Evolutionary conservation across 1,140 invertebrate species (phyloP).

Genomic region (Cyrtorhinus lividipennis): DNA sequence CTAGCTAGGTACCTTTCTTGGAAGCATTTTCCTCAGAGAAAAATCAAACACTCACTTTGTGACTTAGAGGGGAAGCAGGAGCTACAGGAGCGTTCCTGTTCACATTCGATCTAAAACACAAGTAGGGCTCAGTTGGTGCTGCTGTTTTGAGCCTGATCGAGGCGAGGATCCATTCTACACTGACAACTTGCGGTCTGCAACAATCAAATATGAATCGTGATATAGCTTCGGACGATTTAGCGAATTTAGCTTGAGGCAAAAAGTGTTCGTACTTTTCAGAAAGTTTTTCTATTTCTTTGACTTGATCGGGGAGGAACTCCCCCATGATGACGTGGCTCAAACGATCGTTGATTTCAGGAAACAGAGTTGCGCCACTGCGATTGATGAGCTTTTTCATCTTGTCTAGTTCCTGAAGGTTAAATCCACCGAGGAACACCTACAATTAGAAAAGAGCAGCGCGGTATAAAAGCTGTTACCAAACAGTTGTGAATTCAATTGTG

Average conservation of each 20-base stretch:
- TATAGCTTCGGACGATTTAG: neutral
- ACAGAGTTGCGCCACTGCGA: slow-evolving; percentile 61
- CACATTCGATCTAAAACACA: slow-evolving; percentile 28
- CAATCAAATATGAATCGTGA: slow-evolving; percentile 22
- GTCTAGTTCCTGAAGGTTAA: slow-evolving; percentile 44
- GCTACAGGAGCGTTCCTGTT: slow-evolving; percentile 12
- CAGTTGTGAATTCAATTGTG: neutral
- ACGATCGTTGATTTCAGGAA: slow-evolving; percentile 54
- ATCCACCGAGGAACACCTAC: slow-evolving; percentile 50
- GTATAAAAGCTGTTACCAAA: no score
- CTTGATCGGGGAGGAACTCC: slow-evolving; percentile 35
- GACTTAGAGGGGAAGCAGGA: slow-evolving; percentile 43
- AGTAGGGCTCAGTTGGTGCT: slow-evolving; percentile 40
- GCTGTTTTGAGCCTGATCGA: slow-evolving; percentile 46
- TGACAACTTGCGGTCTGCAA: slow-evolving; percentile 46
- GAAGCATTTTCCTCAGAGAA: no score
- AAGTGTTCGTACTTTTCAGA: slow-evolving; percentile 29
- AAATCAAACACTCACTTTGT: slow-evolving; percentile 38
- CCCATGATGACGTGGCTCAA: slow-evolving; percentile 68
- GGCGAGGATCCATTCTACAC: slow-evolving; percentile 53
- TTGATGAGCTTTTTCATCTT: slow-evolving; percentile 65
- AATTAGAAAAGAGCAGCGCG: no score
- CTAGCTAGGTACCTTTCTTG: no score
- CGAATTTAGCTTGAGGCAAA: neutral
- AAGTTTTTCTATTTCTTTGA: slow-evolving; percentile 32